Percentiles rank a stretch among this genome's conserved stretches.
phyloP scores from a whole-genome alignment of 2,797 vertebrate genomes.

The Geotrypetes seraphini region DNA sequence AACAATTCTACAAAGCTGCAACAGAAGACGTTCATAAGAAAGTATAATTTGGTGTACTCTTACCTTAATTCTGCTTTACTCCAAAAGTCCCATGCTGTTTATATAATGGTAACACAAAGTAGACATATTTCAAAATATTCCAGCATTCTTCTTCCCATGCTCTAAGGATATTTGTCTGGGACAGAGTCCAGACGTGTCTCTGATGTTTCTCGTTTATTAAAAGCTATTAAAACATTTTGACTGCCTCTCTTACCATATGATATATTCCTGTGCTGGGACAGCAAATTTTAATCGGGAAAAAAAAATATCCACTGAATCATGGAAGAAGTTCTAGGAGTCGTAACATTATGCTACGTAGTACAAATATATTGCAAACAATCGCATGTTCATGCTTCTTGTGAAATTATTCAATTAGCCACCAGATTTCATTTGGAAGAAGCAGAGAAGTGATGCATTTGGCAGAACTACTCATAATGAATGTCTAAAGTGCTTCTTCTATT shows the following conservation, averaged over 20 bases:
- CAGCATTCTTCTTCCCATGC: conserved; percentile 5
- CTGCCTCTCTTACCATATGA: conserved; percentile 10
- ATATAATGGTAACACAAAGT: conserved; percentile 18
- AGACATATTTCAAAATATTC: conserved; percentile 5
- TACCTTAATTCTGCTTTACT: conserved; percentile 2
- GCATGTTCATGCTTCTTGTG: conserved; percentile 10
- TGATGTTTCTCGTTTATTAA: conserved; percentile 1
- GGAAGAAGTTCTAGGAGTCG: neutral
- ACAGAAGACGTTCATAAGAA: conserved; percentile 1
- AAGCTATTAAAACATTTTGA: neutral
- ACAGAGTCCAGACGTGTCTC: conserved; percentile 1
- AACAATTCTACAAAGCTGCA: neutral
- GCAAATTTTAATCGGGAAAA: conserved; percentile 22
- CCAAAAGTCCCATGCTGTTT: conserved; percentile 4
- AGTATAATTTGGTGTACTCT: neutral
- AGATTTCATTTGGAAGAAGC: neutral
- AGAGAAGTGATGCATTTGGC: neutral
- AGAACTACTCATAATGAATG: neutral
- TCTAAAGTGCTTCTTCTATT: neutral
- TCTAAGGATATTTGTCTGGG: conserved; percentile 17
- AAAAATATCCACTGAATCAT: conserved; percentile 8
- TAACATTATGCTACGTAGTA: neutral
- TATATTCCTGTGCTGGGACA: conserved; percentile 12
- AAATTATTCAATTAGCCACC: no score
- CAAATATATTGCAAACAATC: conserved; percentile 3